phyloP scores from a whole-genome alignment of 1,140 invertebrate genomes.

The Zaprionus lachaisei region DNA sequence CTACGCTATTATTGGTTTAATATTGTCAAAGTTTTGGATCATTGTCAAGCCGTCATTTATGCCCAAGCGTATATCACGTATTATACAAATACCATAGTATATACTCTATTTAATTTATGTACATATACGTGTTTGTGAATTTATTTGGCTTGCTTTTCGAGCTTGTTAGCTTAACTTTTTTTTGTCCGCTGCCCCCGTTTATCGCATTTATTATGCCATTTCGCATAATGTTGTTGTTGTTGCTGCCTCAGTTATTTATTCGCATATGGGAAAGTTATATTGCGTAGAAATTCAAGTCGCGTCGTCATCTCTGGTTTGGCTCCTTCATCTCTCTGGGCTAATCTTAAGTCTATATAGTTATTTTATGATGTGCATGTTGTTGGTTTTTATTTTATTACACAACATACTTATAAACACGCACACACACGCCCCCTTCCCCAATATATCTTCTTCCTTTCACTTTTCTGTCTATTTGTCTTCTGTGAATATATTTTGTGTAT shows the following conservation, averaged over 20 bases:
- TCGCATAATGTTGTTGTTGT: conserved; percentile 38
- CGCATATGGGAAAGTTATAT: conserved; percentile 73
- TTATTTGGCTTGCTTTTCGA: conserved; percentile 25
- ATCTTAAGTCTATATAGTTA: conserved; percentile 62
- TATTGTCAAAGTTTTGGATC: conserved; percentile 54
- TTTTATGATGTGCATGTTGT: conserved; percentile 79
- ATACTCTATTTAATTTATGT: conserved; percentile 33
- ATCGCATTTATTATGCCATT: conserved; percentile 77
- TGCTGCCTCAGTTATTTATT: conserved; percentile 44
- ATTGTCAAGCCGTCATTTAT: conserved; percentile 1
- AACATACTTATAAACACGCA: conserved; percentile 19
- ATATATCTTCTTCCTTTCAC: background rate
- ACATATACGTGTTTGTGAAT: conserved; percentile 45
- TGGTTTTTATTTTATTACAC: conserved; percentile 64
- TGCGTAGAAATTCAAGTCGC: conserved; percentile 79
- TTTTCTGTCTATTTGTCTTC: conserved; percentile 31
- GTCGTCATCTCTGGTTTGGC: conserved; percentile 43
- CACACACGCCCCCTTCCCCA: conserved; percentile 10
- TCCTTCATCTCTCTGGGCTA: conserved; percentile 16
- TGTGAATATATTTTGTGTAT: conserved; percentile 33
- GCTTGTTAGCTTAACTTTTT: conserved; percentile 64
- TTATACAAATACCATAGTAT: conserved; percentile 35
- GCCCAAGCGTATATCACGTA: conserved; percentile 9
- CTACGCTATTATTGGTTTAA: conserved; percentile 70
- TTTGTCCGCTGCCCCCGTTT: conserved; percentile 40